Percentiles rank a stretch among this genome's conserved stretches.
phyloP scores from a whole-genome alignment of 2,113 vertebrate species.

The Morone saxatilis region DNA sequence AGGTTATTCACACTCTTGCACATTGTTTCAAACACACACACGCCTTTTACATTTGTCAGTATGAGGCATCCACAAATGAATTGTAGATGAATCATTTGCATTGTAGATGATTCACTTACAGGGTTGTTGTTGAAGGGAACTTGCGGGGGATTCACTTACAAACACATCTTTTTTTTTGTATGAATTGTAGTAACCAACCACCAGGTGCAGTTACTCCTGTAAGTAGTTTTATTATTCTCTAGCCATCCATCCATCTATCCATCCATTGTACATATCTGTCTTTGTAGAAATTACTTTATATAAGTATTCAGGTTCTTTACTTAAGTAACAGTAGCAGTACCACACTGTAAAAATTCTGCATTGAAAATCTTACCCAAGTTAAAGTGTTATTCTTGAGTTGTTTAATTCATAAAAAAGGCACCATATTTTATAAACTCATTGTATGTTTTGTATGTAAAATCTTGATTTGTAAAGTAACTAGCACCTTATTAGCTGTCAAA shows the following conservation, averaged over 20 bases:
- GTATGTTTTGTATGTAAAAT: background rate
- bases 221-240: background rate
- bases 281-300: background rate
- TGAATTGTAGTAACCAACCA: constrained; percentile 8
- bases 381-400: background rate
- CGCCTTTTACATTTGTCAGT: constrained; percentile 15
- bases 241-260: background rate
- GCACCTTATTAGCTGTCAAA: background rate
- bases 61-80: constrained; percentile 19
- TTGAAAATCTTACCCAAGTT: background rate
- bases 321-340: background rate
- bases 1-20: constrained; percentile 8
- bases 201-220: background rate
- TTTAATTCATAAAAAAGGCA: no score
- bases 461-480: background rate
- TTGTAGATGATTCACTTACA: constrained; percentile 29
- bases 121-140: constrained; percentile 7
- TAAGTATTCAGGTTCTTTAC: no score
- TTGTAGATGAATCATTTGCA: constrained; percentile 44
- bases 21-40: constrained; percentile 5
- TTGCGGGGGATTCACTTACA: constrained; percentile 5
- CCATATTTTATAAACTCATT: background rate
- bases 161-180: constrained; percentile 21
- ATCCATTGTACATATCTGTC: background rate
- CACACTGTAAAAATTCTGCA: background rate